phyloP scores from a whole-genome alignment of 2,888 invertebrate genomes.

The Agriopis leucophaearia region DNA sequence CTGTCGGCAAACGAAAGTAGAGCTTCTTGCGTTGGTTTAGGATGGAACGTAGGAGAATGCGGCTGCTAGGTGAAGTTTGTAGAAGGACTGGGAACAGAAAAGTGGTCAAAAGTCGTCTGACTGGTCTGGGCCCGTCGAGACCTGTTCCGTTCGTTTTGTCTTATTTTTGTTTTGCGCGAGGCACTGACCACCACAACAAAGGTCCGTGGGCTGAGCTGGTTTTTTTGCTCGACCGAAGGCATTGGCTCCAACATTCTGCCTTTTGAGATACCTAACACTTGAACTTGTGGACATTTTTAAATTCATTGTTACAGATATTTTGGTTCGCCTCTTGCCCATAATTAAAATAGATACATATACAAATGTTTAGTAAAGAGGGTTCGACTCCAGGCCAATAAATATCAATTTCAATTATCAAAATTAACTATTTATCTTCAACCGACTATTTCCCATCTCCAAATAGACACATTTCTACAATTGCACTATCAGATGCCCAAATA shows the following conservation, averaged over 20 bases:
- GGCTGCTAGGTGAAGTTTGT: slow-evolving; percentile 46
- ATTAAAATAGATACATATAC: not conserved
- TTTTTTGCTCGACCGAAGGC: slow-evolving; percentile 59
- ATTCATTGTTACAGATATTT: slow-evolving; percentile 1
- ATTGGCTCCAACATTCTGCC: slow-evolving; percentile 64
- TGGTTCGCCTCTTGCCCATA: not conserved
- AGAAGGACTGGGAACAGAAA: slow-evolving; percentile 64
- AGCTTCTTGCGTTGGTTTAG: slow-evolving; percentile 50
- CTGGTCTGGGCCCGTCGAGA: slow-evolving; percentile 73
- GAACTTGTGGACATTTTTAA: slow-evolving; percentile 22
- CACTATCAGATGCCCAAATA: slow-evolving; percentile 20
- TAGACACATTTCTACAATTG: slow-evolving; percentile 19
- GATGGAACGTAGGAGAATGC: slow-evolving; percentile 40
- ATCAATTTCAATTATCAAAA: not conserved
- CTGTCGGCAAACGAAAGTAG: slow-evolving; percentile 34
- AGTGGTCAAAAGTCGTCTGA: slow-evolving; percentile 73
- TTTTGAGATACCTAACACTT: slow-evolving; percentile 47
- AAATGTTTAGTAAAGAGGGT: not conserved
- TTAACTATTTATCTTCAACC: slow-evolving; percentile 1
- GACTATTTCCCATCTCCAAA: slow-evolving; percentile 10
- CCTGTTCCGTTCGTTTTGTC: slow-evolving; percentile 79
- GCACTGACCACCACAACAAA: slow-evolving; percentile 86
- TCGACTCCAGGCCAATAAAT: not conserved
- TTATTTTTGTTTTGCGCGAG: slow-evolving; percentile 83
- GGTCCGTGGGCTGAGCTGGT: slow-evolving; percentile 71